Evolutionary conservation across 2,888 invertebrate species (phyloP).

Genomic region (Lasius fuliginosus): DNA sequence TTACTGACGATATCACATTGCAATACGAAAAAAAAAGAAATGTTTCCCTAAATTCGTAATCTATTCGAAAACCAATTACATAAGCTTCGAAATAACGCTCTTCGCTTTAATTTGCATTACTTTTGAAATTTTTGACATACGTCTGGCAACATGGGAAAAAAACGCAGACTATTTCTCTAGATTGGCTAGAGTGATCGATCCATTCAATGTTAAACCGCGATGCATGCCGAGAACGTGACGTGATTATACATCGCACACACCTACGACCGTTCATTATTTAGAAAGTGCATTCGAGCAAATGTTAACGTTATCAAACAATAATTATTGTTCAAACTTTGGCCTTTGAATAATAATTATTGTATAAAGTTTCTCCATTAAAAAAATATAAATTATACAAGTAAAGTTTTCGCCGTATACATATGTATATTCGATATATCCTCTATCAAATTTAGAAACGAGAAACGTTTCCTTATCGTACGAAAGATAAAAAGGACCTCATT

Average conservation of each 20-base stretch:
- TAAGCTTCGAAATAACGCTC: background rate
- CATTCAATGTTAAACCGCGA: background rate
- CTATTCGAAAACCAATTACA: background rate
- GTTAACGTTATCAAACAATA: conserved; percentile 19
- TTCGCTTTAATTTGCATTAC: background rate
- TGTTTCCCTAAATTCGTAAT: background rate
- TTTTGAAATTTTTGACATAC: background rate
- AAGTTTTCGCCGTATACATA: background rate
- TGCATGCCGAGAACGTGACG: background rate
- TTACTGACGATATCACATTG: background rate
- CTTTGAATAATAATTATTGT: conserved; percentile 29
- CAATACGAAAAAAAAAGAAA: background rate
- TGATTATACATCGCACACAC: background rate
- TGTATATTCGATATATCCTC: background rate
- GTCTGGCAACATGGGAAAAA: background rate
- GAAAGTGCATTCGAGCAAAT: conserved; percentile 3
- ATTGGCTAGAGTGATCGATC: conserved; percentile 10
- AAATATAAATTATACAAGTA: background rate
- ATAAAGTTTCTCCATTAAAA: background rate
- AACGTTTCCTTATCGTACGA: background rate
- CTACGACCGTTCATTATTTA: background rate
- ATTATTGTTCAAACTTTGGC: conserved; percentile 11
- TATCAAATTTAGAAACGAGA: background rate
- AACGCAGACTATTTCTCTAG: background rate
- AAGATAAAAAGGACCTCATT: background rate